Conservation (phyloP, 2,797 vertebrate genomes). For the Chloroceryle inda region DNA sequence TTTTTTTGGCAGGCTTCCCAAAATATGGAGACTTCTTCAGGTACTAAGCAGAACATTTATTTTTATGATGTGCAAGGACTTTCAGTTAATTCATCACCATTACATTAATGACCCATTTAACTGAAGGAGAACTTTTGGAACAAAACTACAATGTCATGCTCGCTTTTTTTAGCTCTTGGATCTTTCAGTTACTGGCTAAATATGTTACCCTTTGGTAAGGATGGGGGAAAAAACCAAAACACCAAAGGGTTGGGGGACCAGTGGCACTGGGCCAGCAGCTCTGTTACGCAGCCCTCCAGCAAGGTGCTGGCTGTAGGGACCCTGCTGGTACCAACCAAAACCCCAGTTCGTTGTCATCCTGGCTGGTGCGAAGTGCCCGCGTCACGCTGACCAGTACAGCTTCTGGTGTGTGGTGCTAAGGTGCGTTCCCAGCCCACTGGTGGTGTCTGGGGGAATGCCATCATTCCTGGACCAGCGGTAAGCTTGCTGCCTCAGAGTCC, state of each 20-base stretch:
- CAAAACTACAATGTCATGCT: not conserved
- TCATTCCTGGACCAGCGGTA: not conserved
- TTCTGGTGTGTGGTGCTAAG: fast-evolving
- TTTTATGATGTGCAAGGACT: not conserved
- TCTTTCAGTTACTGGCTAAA: slow-evolving; percentile 23
- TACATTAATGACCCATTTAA: not conserved
- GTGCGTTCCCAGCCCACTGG: not conserved
- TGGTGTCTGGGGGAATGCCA: not conserved
- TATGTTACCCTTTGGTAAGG: not conserved
- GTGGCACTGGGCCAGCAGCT: not conserved
- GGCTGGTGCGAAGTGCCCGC: not conserved
- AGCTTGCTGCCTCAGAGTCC: not conserved
- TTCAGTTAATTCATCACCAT: not conserved
- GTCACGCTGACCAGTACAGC: too few relatives aligned
- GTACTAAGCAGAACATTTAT: slow-evolving; percentile 45
- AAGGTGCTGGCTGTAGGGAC: not conserved
- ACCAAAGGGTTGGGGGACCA: not conserved
- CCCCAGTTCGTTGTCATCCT: not conserved
- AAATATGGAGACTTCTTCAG: slow-evolving; percentile 43
- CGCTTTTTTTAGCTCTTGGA: not conserved
- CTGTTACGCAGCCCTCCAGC: not conserved
- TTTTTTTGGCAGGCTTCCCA: slow-evolving; percentile 58
- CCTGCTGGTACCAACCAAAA: not conserved
- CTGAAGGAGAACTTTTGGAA: not conserved
- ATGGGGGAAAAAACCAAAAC: not conserved